Conservation (phyloP, 2,113 vertebrate species). For the Sapayoa aenigma region DNA sequence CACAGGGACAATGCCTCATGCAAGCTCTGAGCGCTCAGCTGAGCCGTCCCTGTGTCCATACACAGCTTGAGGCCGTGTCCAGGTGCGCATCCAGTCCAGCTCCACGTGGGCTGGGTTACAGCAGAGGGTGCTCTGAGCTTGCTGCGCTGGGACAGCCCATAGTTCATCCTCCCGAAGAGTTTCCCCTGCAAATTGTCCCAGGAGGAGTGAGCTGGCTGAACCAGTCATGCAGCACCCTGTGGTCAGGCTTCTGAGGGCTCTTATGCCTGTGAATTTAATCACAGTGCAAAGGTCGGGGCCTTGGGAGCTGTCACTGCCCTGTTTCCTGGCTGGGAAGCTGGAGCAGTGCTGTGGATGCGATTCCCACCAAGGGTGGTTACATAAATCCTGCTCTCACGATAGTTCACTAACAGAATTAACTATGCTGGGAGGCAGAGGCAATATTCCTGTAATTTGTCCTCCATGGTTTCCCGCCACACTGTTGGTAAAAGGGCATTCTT, state of each 20-base stretch:
- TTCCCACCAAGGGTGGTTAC: background rate
- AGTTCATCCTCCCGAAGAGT: background rate
- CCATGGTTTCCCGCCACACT: background rate
- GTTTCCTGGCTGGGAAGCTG: background rate
- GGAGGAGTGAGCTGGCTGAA: background rate
- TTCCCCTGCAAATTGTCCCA: background rate
- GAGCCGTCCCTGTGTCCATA: accelerated
- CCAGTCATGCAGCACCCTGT: accelerated
- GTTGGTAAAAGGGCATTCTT: background rate
- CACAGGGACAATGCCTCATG: accelerated
- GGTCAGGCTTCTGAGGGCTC: background rate
- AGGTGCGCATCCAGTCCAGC: background rate
- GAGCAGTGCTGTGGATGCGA: background rate
- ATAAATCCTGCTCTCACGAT: background rate
- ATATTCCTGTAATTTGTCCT: background rate
- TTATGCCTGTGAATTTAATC: accelerated
- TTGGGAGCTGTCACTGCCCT: background rate
- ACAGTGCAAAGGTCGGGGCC: accelerated
- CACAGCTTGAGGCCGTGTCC: accelerated
- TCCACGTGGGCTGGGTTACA: background rate
- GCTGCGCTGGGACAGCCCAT: background rate
- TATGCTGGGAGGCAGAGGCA: background rate
- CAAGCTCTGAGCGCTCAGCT: background rate
- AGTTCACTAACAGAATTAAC: background rate
- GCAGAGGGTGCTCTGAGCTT: conserved; percentile 37